Conservation (phyloP, 2,888 invertebrate species). For the Drosophila borborema region DNA sequence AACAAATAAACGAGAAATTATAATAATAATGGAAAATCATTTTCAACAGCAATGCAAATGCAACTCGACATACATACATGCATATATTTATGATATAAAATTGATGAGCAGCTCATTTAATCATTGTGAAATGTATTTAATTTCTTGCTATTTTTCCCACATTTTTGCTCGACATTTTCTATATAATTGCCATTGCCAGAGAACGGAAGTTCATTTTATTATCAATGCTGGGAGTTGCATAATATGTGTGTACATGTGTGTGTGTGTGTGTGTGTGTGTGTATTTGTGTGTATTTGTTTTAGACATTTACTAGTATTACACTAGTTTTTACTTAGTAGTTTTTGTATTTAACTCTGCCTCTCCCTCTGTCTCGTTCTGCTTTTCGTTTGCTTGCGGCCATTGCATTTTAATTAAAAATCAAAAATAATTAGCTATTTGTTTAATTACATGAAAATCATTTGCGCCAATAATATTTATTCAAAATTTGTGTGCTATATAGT, state of each 20-base stretch:
- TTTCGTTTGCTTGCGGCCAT: conserved; percentile 58
- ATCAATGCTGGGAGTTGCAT: conserved; percentile 24
- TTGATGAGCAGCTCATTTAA: conserved; percentile 42
- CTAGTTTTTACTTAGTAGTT: not conserved
- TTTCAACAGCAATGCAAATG: conserved; percentile 50
- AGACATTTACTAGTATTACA: not conserved
- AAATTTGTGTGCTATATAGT: conserved; percentile 34
- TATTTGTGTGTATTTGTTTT: not conserved
- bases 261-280: not conserved
- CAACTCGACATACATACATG: not conserved
- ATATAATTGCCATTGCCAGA: conserved; percentile 24
- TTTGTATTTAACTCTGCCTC: not conserved
- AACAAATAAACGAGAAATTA: conserved; percentile 74
- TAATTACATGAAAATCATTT: conserved; percentile 80
- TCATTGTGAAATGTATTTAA: conserved; percentile 43
- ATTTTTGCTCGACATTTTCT: conserved; percentile 12
- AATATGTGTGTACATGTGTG: not conserved
- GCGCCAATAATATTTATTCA: conserved; percentile 75
- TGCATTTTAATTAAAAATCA: conserved; percentile 79
- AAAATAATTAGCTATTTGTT: conserved; percentile 80
- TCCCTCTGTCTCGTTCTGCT: conserved; percentile 14
- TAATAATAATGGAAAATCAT: conserved; percentile 66
- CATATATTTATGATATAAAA: conserved; percentile 23
- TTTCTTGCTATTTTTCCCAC: conserved; percentile 4
- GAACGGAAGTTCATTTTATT: conserved; percentile 46